Conservation (phyloP, 1,140 invertebrate species). For the Parapsyche elsis region DNA sequence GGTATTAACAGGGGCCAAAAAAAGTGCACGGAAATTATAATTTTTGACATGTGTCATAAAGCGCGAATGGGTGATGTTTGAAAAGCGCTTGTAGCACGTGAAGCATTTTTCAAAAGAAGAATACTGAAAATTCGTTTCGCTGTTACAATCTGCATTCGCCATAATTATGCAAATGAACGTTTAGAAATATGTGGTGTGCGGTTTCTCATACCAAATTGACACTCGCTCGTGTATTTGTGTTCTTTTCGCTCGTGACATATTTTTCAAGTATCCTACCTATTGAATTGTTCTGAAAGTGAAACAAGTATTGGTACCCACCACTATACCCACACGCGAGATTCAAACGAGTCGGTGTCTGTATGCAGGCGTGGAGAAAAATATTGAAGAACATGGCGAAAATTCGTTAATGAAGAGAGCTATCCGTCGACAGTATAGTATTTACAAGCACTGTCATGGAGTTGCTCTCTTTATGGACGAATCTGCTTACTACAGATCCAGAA, state of each 20-base stretch:
- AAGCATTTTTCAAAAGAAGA: neutral
- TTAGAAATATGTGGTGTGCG: slow-evolving; percentile 7
- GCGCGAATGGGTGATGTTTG: neutral
- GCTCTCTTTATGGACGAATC: slow-evolving; percentile 77
- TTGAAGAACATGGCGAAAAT: slow-evolving; percentile 58
- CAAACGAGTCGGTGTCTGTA: neutral
- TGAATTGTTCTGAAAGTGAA: neutral
- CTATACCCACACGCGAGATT: too few species aligned
- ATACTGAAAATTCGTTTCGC: slow-evolving; percentile 37
- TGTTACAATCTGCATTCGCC: slow-evolving; percentile 33
- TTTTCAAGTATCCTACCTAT: slow-evolving; percentile 2
- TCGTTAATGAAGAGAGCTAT: slow-evolving; percentile 80
- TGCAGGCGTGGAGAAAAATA: neutral
- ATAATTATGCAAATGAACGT: slow-evolving; percentile 42
- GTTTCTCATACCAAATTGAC: slow-evolving; percentile 14
- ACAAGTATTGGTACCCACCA: neutral
- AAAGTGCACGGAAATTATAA: too few species aligned
- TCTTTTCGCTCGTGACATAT: slow-evolving; percentile 20
- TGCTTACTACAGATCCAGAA: slow-evolving; percentile 58
- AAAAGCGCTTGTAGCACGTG: neutral
- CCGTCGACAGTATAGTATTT: slow-evolving; percentile 77
- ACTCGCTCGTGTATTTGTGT: neutral
- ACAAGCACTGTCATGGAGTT: slow-evolving; percentile 79
- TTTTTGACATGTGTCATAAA: too few species aligned
- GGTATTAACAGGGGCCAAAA: too few species aligned